phyloP scores from a whole-genome alignment of 2,113 vertebrate genomes.

The Pedetes capensis region DNA sequence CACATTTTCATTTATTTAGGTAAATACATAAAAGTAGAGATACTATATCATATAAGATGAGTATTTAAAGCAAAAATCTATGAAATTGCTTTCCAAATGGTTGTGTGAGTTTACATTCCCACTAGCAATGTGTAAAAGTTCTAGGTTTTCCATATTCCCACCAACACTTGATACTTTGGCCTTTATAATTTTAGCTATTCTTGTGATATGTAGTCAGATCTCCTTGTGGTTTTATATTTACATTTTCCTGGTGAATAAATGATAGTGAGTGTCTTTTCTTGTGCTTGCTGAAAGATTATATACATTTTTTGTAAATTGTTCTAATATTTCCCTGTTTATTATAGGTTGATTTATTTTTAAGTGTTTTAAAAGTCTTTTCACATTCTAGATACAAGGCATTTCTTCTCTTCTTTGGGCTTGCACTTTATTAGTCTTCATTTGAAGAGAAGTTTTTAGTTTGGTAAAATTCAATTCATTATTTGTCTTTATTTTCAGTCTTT shows the following conservation, averaged over 20 bases:
- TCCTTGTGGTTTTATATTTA: background rate
- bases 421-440: background rate
- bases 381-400: background rate
- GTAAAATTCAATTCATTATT: background rate
- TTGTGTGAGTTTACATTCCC: background rate
- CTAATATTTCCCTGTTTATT: background rate
- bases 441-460: background rate
- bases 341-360: background rate
- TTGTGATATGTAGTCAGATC: background rate
- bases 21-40: background rate
- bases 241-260: background rate
- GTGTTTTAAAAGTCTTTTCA: background rate
- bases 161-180: background rate
- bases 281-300: background rate
- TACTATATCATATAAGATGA: background rate
- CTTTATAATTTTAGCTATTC: background rate
- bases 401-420: background rate
- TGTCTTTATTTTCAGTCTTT: background rate
- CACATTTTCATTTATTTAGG: background rate
- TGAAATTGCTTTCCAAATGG: background rate
- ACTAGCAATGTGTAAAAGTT: background rate
- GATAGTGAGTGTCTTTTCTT: background rate
- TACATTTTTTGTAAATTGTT: conserved; percentile 1
- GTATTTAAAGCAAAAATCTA: background rate
- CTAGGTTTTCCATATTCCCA: background rate